Evolutionary conservation across 2,888 invertebrate species (phyloP).

Genomic region (Ophioninae sp.): DNA sequence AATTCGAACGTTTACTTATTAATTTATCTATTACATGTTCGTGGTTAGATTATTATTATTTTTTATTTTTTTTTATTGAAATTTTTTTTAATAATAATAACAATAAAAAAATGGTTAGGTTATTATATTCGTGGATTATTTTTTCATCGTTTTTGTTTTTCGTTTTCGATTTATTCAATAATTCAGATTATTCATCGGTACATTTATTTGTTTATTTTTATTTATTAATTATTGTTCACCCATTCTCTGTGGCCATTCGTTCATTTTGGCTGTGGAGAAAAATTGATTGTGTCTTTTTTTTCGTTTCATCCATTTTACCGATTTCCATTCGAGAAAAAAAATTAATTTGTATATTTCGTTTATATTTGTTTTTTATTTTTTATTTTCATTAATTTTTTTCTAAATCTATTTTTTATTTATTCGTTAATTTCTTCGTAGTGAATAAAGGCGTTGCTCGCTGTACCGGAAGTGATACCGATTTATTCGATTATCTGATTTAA

Average conservation of each 20-base stretch:
- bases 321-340: too few species aligned
- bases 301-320: too few species aligned
- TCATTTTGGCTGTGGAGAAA: too few species aligned
- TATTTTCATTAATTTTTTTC: neutral
- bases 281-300: too few species aligned
- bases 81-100: too few species aligned
- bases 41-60: neutral
- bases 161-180: neutral
- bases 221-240: too few species aligned
- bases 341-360: too few species aligned
- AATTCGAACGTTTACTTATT: too few species aligned
- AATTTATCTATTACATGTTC: too few species aligned
- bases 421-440: neutral
- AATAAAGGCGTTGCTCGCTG: neutral
- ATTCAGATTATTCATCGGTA: neutral
- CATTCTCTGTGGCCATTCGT: too few species aligned
- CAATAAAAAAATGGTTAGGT: too few species aligned
- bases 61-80: too few species aligned
- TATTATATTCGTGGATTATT: neutral
- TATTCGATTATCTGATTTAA: neutral
- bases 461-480: neutral
- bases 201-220: neutral
- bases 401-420: neutral
- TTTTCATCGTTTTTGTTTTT: neutral
- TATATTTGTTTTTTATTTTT: slow-evolving; percentile 7